These are phyloP conservation scores for Halisarca cf. caerulea DNA, from an alignment of 37 sponge, comb jelly and placozoan species.

Conservation along the genomic window DNA sequence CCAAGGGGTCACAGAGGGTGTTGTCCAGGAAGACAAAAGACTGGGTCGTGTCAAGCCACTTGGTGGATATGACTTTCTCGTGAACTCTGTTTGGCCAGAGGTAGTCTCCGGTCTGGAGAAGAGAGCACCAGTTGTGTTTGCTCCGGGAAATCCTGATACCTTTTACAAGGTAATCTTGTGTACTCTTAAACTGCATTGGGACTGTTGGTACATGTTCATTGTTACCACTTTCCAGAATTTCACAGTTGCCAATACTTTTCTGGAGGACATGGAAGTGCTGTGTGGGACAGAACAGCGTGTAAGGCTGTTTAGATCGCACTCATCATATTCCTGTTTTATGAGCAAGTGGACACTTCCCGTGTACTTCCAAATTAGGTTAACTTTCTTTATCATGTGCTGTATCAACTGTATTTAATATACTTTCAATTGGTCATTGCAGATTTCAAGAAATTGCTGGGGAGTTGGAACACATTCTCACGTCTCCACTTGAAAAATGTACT, in stretches of 20 bases:
- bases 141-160: conserved; percentile 87
- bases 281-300: conserved; percentile 59
- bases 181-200: not conserved
- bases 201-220: not conserved
- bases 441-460: conserved; percentile 88
- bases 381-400: too few relatives aligned
- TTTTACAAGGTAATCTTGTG: conserved; percentile 67
- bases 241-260: conserved; percentile 66
- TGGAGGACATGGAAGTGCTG: conserved; percentile 66
- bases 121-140: conserved; percentile 69
- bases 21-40: not conserved
- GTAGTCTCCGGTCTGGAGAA: conserved; percentile 64
- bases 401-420: too few relatives aligned
- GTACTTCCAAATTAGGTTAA: conserved; percentile 96
- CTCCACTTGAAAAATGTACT: conserved; percentile 36
- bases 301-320: conserved; percentile 50
- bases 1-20: conserved; percentile 43
- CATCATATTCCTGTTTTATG: conserved; percentile 71
- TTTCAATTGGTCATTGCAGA: conserved; percentile 56
- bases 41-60: conserved; percentile 13
- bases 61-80: conserved; percentile 88
- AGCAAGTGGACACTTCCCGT: conserved; percentile 96
- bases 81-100: conserved; percentile 88
- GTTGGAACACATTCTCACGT: conserved; percentile 53
- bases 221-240: conserved; percentile 84